Base-by-base conservation (phyloP, 2,888 invertebrate species). In the Clanis bilineata region DNA sequence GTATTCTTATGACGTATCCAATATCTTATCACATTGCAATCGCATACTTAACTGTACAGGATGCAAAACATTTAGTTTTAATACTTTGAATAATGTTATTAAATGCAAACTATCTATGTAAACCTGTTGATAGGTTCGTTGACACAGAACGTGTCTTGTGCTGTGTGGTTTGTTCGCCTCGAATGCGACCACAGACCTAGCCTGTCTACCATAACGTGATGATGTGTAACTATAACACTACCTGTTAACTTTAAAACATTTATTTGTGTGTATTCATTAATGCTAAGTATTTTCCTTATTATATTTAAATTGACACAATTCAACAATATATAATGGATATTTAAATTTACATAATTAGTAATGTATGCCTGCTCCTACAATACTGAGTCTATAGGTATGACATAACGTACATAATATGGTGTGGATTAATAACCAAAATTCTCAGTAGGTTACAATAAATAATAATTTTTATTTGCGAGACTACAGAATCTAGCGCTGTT, bases 71-170 rank as follows among this genome's bases (percentile, higher is more conserved):
- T 36, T 39, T 18, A 25, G 38, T 36, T 51, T 51, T 58, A 47
- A 39, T 22, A 45, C 18, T n/a, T 25, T 12, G 28, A 51, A 38
- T 58, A 56, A 28, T 58, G 21, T 61, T 58, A 56, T 56, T 36
- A 56, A 65, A 68, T 62, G 60, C 65, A 60, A 64, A 65, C 59
- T 67, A 64, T 67, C 63, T 72, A 72, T 68, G 74, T 71, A 80
- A 82, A 83, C 83, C 74, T 77, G 80, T 80, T 76, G 73, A 71
- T 68, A 69, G 70, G 86, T 82, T 84, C 84, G 77, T 82, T 82
- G 85, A 81, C 84, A 72, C 69, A 66, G 58, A 71, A 56, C 64
- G 67, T 65, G 69, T 61, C 62, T 41, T 62, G 63, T 62, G 57
- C 60, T 64, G 69, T 66, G 64, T 66, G 70, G 67, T 71, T 70